Percentiles rank a stretch among this genome's conserved stretches.
Evolutionary conservation across 2,797 vertebrate species (phyloP).

Genomic region (Neoniphon sammara): DNA sequence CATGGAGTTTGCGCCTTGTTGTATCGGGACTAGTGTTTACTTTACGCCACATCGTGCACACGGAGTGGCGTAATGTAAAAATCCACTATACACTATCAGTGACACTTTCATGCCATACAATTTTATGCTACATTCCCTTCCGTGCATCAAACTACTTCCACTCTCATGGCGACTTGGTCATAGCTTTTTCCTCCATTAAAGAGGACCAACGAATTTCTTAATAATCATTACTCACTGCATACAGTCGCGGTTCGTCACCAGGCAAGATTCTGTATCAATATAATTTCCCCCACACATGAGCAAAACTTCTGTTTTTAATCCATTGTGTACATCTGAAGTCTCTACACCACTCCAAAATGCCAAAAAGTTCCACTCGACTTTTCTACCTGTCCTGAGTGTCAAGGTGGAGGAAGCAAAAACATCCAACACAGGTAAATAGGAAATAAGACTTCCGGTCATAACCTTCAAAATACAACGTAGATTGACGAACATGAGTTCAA

Average conservation of each 20-base stretch:
- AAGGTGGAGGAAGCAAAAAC: slow-evolving; percentile 63
- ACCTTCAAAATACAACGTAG: slow-evolving; percentile 42
- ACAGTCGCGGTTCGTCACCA: slow-evolving; percentile 34
- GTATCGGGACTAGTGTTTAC: slow-evolving; percentile 5
- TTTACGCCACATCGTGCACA: background rate
- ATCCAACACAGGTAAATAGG: slow-evolving; percentile 14
- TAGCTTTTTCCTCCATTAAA: slow-evolving; percentile 71
- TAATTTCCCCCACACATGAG: background rate
- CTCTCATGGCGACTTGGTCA: slow-evolving; percentile 70
- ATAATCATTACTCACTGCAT: slow-evolving; percentile 58
- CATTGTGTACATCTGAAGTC: background rate
- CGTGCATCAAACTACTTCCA: slow-evolving; percentile 37
- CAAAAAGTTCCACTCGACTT: slow-evolving; percentile 33
- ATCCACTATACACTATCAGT: too few species aligned
- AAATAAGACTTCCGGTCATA: slow-evolving; percentile 46
- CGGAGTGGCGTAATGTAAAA: background rate
- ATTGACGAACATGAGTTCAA: too few species aligned
- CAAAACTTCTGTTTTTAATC: background rate
- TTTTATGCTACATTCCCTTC: background rate
- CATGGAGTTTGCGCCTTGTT: background rate
- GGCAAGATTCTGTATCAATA: background rate
- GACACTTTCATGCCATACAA: background rate
- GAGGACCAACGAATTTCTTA: slow-evolving; percentile 38
- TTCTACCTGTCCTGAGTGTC: slow-evolving; percentile 66
- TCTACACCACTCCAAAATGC: background rate